phyloP scores from a whole-genome alignment of 2,113 vertebrate species.

The Pterocles gutturalis region DNA sequence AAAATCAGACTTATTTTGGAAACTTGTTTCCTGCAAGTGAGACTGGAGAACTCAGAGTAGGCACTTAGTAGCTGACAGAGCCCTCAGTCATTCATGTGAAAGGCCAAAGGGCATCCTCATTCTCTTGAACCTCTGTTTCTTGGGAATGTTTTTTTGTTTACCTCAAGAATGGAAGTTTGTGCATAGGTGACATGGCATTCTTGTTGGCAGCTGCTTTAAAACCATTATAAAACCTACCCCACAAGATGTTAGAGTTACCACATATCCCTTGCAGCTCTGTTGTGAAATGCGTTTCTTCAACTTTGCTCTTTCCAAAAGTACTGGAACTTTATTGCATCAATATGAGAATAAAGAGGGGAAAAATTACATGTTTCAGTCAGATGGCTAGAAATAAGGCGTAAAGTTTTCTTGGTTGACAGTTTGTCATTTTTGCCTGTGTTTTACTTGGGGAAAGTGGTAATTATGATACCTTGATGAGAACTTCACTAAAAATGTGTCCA shows the following conservation, averaged over 20 bases:
- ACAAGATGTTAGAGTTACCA: background rate
- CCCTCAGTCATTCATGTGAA: background rate
- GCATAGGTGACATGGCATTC: background rate
- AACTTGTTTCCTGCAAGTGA: background rate
- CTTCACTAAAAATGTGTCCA: background rate
- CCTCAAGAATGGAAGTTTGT: background rate
- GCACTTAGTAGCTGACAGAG: background rate
- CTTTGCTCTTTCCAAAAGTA: background rate
- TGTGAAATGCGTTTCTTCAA: slow-evolving; percentile 13
- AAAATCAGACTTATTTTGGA: background rate
- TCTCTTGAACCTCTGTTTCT: background rate
- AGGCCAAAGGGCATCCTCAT: background rate
- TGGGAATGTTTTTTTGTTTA: background rate
- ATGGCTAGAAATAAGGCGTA: background rate
- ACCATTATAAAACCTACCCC: background rate
- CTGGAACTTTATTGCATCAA: background rate
- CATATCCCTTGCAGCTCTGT: background rate
- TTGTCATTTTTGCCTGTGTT: background rate
- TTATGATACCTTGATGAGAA: background rate
- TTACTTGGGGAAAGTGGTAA: background rate
- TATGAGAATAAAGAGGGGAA: background rate
- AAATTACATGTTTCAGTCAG: background rate
- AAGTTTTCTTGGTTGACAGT: background rate
- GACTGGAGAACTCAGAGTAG: background rate
- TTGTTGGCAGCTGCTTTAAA: background rate